Percentiles rank a stretch among this genome's conserved stretches.
Conservation (phyloP, 2,888 invertebrate genomes). For the Scrobipalpa costella region DNA sequence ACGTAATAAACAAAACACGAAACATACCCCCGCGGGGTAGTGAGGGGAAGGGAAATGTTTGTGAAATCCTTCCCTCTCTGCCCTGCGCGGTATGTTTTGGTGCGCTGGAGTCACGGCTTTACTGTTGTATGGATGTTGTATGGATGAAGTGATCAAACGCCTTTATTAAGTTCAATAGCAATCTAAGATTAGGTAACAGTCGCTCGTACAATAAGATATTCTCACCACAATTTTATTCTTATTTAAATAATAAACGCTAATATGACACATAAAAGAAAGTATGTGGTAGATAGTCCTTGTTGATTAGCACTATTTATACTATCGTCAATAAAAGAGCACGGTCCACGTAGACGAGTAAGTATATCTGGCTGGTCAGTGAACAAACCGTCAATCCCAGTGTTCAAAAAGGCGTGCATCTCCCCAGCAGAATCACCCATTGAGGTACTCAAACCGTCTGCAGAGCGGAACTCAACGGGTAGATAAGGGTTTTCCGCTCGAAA, state of each 20-base stretch:
- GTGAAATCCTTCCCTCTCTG: too few relatives aligned
- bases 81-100: too few relatives aligned
- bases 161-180: too few relatives aligned
- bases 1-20: too few relatives aligned
- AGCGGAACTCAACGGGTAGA: slow-evolving; percentile 61
- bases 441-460: slow-evolving; percentile 38
- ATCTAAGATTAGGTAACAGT: too few relatives aligned
- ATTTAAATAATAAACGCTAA: neutral
- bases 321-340: slow-evolving; percentile 34
- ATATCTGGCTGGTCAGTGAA: slow-evolving; percentile 73
- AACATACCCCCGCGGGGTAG: too few relatives aligned
- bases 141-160: too few relatives aligned
- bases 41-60: too few relatives aligned
- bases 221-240: neutral
- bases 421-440: slow-evolving; percentile 56
- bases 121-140: too few relatives aligned
- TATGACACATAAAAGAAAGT: neutral
- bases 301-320: slow-evolving; percentile 19
- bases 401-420: slow-evolving; percentile 61
- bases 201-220: too few relatives aligned
- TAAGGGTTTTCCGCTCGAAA: slow-evolving; percentile 69
- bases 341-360: slow-evolving; percentile 46
- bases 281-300: neutral
- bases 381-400: slow-evolving; percentile 67
- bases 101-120: too few relatives aligned